A percentile compares a stretch with the other conserved stretches of the same genome.
Conservation (phyloP, 2,797 vertebrate genomes). For the Megaceryle alcyon region DNA sequence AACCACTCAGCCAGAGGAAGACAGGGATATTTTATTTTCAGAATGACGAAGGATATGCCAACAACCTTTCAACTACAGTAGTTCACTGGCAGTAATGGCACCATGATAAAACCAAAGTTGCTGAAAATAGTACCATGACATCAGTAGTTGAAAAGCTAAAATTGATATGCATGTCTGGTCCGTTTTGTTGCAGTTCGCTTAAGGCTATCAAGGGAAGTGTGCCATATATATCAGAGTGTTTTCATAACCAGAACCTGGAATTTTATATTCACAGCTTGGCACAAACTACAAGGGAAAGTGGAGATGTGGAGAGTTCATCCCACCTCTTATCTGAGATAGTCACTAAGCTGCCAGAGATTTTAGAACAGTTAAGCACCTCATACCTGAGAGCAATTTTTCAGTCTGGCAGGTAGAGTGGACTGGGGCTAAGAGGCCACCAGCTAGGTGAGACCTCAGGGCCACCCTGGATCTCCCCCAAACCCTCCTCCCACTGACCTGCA, state of each 20-base stretch:
- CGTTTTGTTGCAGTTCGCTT: neutral
- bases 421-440: neutral
- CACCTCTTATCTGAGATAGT: neutral
- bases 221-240: neutral
- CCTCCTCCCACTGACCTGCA: neutral
- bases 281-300: neutral
- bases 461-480: neutral
- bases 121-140: neutral
- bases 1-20: conserved; percentile 22
- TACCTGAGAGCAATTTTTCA: neutral
- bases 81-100: neutral
- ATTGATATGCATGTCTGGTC: neutral
- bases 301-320: neutral
- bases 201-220: neutral
- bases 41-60: neutral
- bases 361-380: neutral
- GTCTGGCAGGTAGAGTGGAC: neutral
- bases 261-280: conserved; percentile 3
- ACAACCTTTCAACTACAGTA: neutral
- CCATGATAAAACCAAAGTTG: conserved; percentile 7
- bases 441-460: neutral
- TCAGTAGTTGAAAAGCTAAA: neutral
- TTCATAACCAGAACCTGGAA: conserved; percentile 18
- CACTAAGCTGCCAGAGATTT: neutral
- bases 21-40: conserved; percentile 42